phyloP scores from a whole-genome alignment of 2,113 vertebrate species.

The Leptobrachium ailaonicum region DNA sequence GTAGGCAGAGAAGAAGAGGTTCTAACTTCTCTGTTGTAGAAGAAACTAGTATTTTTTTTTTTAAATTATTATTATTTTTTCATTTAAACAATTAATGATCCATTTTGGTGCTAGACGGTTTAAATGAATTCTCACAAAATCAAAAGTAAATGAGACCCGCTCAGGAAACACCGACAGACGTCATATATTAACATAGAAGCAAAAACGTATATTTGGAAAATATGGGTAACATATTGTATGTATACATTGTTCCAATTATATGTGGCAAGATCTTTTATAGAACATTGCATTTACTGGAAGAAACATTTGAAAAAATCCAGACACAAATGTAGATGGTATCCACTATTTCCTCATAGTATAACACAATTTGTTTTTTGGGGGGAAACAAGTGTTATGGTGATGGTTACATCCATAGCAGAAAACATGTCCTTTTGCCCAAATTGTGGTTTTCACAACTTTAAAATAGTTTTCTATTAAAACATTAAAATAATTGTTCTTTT shows the following conservation, averaged over 20 bases:
- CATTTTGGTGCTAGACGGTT: conserved; percentile 11
- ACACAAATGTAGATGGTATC: background rate
- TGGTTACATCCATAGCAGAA: background rate
- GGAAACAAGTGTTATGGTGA: background rate
- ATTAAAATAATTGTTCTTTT: too few relatives aligned
- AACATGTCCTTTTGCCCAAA: background rate
- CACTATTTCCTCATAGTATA: background rate
- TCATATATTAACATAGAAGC: conserved; percentile 53
- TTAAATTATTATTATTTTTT: too few relatives aligned
- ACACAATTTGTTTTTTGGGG: background rate
- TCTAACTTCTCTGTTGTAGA: too few relatives aligned
- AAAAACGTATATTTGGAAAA: conserved; percentile 49
- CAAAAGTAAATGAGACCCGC: conserved; percentile 55
- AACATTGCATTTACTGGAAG: background rate
- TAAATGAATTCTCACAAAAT: background rate
- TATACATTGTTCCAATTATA: background rate
- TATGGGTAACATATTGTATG: conserved; percentile 30
- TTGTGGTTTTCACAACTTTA: too few relatives aligned
- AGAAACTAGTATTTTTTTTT: too few relatives aligned
- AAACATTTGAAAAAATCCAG: background rate
- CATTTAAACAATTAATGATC: background rate
- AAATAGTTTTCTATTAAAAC: too few relatives aligned
- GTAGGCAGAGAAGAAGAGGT: background rate
- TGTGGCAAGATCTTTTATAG: background rate
- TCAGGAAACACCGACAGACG: conserved; percentile 64